Conservation (phyloP, 2,113 vertebrate genomes). For the Burhinus bistriatus region DNA sequence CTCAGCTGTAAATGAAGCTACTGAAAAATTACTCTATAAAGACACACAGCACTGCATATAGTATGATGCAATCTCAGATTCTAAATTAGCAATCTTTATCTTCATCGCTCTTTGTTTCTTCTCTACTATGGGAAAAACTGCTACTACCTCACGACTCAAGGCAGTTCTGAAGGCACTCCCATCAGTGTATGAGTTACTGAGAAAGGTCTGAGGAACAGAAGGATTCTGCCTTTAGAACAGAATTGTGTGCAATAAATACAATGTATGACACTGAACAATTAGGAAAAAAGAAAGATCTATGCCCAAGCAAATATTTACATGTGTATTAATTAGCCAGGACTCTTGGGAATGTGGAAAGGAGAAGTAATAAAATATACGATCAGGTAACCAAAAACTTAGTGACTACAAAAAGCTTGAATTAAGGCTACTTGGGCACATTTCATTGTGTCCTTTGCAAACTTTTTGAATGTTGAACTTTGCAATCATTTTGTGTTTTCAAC, state of each 20-base stretch:
- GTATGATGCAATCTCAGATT: neutral
- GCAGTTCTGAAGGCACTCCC: neutral
- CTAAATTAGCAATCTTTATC: neutral
- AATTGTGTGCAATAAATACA: neutral
- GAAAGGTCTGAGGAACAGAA: neutral
- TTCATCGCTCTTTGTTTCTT: neutral
- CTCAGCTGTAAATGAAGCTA: neutral
- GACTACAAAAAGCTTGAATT: neutral
- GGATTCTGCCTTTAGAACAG: neutral
- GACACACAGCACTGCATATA: neutral
- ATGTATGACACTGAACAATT: neutral
- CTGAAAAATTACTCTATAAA: neutral
- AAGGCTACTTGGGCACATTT: neutral
- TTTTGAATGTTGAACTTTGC: neutral
- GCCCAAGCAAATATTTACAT: neutral
- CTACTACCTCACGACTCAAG: neutral
- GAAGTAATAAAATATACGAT: neutral
- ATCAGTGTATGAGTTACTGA: neutral
- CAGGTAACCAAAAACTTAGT: neutral
- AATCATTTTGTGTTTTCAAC: neutral
- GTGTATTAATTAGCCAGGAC: neutral
- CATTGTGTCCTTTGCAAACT: neutral
- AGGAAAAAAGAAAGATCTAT: neutral
- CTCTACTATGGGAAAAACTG: neutral
- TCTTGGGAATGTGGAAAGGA: neutral